Evolutionary conservation across 2,797 vertebrate genomes (phyloP), one percentile per base, ranked within the genome.

Genomic region (Sebastes oblongus): DNA sequence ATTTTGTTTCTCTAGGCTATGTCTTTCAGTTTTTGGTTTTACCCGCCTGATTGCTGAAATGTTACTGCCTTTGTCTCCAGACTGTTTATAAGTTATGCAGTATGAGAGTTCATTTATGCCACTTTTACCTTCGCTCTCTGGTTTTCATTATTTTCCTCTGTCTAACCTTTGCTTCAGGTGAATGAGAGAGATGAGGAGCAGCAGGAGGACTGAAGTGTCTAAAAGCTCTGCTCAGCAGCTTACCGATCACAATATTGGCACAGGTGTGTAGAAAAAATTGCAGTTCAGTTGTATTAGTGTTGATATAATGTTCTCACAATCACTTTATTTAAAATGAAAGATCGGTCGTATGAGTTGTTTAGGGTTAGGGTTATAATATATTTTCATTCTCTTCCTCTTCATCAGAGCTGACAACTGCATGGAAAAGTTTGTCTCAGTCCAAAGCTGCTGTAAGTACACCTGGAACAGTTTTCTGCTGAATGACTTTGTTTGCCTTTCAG

Each of bases 371-470:
- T 52, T 52, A 8, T 52, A 52, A 52, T 52, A n/a, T 20, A 24
- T 25, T 75, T 39, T 60, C 30, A 10, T 75, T 71, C 5, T 78
- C 7, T 72, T 34, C 20, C 6, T 85, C 12, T 85, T 76, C 84
- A 6, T 81, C 93, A 98, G 97, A 97, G 88, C 85, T 96, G 88
- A 95, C 95, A 74, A 86, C 94, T 94, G 93, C 94, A 92, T 97
- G 97, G 97, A 95, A 96, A 93, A 91, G 93, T 91, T 94, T 97
- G 91, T 93, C 95, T 92, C 97, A 98, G 91, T 96, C 96, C 93
- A 99, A 99, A 94, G 95, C 97, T 95, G 96, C 97, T 92, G 98
- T 99, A 96, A 98, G 98, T 98, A 93, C 60, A 72, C 14, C 3
- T 20, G 6, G 1, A 66, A 16, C 8, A 12, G 0, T 60, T 78